phyloP scores from a whole-genome alignment of 2,113 vertebrate genomes.

The Odontophorus gujanensis region DNA sequence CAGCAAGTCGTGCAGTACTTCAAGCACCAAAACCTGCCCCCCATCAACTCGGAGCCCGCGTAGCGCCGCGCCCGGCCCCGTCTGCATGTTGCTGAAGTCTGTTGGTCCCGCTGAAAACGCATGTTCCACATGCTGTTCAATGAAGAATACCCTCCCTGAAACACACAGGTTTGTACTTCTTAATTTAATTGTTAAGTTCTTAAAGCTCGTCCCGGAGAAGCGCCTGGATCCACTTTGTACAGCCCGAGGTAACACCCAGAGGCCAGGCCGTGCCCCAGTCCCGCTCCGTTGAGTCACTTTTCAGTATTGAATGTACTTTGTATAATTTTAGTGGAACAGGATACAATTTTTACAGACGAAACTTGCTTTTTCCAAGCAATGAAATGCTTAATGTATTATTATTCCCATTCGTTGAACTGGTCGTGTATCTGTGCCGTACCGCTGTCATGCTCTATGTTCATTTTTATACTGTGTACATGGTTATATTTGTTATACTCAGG shows the following conservation, averaged over 20 bases:
- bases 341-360: constrained; percentile 77
- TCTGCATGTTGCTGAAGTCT: constrained; percentile 82
- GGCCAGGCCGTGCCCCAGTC: constrained; percentile 20
- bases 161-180: constrained; percentile 61
- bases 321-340: constrained; percentile 82
- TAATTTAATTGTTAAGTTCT: constrained; percentile 64
- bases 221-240: constrained; percentile 61
- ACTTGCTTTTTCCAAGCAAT: constrained; percentile 69
- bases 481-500: constrained; percentile 84
- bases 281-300: not conserved
- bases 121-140: constrained; percentile 47
- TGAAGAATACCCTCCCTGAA: constrained; percentile 9
- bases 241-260: constrained; percentile 49
- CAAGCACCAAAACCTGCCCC: constrained; percentile 93
- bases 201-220: constrained; percentile 52
- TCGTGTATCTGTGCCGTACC: constrained; percentile 68
- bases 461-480: constrained; percentile 83
- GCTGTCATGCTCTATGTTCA: constrained; percentile 52
- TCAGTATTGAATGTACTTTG: constrained; percentile 92
- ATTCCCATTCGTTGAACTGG: not conserved
- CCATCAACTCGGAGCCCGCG: constrained; percentile 84
- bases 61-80: constrained; percentile 67
- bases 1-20: constrained; percentile 99
- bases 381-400: constrained; percentile 55
- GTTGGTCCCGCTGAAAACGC: constrained; percentile 53